A percentile compares a stretch with the other conserved stretches of the same genome.
Evolutionary conservation across 2,888 invertebrate genomes (phyloP).

Genomic region (Erebia palarica): DNA sequence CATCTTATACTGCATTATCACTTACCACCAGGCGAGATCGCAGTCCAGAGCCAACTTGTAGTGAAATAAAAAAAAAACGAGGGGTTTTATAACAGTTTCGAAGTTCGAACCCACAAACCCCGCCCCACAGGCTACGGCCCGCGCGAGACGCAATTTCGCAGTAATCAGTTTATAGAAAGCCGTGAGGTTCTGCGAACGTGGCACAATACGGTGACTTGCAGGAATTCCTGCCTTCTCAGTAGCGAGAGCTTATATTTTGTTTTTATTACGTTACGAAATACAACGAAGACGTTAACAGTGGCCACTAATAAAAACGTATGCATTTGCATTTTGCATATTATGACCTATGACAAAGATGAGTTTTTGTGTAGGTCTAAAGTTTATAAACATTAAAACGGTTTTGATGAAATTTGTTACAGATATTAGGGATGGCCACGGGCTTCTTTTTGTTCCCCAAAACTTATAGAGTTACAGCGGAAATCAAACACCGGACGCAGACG

Average conservation of each 20-base stretch:
- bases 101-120: background rate
- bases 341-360: background rate
- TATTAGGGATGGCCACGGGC: too few species aligned
- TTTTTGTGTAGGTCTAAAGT: background rate
- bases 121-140: background rate
- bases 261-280: constrained; percentile 43
- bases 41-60: too few species aligned
- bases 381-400: too few species aligned
- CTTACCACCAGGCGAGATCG: too few species aligned
- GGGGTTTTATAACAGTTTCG: background rate
- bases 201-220: constrained; percentile 37
- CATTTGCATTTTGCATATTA: constrained; percentile 9
- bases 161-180: constrained; percentile 41
- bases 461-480: too few species aligned
- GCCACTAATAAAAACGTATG: constrained; percentile 34
- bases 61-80: too few species aligned
- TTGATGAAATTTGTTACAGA: too few species aligned
- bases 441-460: too few species aligned
- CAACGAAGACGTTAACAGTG: constrained; percentile 47
- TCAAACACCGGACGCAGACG: too few species aligned
- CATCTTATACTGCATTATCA: too few species aligned
- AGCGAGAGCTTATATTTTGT: constrained; percentile 32
- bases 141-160: constrained; percentile 33
- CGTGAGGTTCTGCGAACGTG: constrained; percentile 35
- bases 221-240: constrained; percentile 46